Percentiles rank a stretch among this genome's conserved stretches.
Conservation (phyloP, 2,797 vertebrate species). For the Gambelia wislizenii region DNA sequence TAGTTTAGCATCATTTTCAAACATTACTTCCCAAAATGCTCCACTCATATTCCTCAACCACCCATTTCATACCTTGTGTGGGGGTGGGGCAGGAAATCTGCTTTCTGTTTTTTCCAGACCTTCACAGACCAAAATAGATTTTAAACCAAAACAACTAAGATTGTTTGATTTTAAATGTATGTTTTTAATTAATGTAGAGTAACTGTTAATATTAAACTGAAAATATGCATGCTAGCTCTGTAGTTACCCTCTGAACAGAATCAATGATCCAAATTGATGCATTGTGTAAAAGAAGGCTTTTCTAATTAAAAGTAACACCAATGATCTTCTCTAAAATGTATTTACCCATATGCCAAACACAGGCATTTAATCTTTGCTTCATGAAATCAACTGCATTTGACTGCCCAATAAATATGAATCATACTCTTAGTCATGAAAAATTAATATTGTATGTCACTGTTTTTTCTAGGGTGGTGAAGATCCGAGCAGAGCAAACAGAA, state of each 20-base stretch:
- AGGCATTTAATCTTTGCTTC: neutral
- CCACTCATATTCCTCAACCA: neutral
- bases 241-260: neutral
- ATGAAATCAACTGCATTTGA: neutral
- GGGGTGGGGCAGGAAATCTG: too few relatives aligned
- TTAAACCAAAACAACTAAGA: neutral
- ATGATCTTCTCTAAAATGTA: too few relatives aligned
- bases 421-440: neutral
- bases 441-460: neutral
- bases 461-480: neutral
- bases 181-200: too few relatives aligned
- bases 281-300: too few relatives aligned
- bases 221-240: neutral
- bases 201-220: neutral
- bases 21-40: neutral
- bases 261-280: neutral
- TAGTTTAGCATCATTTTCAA: neutral
- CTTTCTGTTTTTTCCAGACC: neutral
- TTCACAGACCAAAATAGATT: neutral
- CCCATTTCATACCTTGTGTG: neutral
- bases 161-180: neutral
- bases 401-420: neutral
- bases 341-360: neutral
- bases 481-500: too few relatives aligned
- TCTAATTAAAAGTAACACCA: too few relatives aligned